These are phyloP conservation scores for Capromys pilorides DNA, from an alignment of 2,797 vertebrate genomes.

Conservation along the genomic window DNA sequence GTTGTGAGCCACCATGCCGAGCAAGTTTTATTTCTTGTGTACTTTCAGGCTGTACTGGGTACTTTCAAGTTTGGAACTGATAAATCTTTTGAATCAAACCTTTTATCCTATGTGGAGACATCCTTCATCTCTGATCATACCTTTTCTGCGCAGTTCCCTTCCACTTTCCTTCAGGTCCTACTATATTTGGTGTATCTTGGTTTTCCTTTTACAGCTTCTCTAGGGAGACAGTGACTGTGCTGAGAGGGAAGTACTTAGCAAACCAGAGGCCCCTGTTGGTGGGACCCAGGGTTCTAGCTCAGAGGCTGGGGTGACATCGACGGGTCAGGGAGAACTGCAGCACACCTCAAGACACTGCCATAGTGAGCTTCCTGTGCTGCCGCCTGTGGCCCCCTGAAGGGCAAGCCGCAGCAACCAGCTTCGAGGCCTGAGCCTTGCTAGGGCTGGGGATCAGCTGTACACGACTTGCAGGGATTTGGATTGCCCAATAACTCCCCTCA, in stretches of 20 bases:
- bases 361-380: not conserved
- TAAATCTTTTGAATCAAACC: not conserved
- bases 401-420: not conserved
- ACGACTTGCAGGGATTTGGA: not conserved
- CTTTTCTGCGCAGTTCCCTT: not conserved
- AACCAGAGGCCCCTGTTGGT: not conserved
- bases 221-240: not conserved
- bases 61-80: not conserved
- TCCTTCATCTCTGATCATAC: not conserved
- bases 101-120: not conserved
- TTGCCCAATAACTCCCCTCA: not conserved
- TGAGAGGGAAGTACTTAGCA: not conserved
- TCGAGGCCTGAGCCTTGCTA: not conserved
- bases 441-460: not conserved
- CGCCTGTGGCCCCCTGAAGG: not conserved
- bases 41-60: not conserved
- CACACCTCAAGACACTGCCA: not conserved
- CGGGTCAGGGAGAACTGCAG: not conserved
- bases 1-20: not conserved
- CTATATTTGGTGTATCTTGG: not conserved
- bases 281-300: not conserved
- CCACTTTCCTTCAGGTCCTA: not conserved
- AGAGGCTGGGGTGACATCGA: not conserved
- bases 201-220: not conserved
- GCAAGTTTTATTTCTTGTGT: not conserved